Base-by-base conservation (phyloP, 1,140 invertebrate species). In the Temnothorax curvispinosus region DNA sequence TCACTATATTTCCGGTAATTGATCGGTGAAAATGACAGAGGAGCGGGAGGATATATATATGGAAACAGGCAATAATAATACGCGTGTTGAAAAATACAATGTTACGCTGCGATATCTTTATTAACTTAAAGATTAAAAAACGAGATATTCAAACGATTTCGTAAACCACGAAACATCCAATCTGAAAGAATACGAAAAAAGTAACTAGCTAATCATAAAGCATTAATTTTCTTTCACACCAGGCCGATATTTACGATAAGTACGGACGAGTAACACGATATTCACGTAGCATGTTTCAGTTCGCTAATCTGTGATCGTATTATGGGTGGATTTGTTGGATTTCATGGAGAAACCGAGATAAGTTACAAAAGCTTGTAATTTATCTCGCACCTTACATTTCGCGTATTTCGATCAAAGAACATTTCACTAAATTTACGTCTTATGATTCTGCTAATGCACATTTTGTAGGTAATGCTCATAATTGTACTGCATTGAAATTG, bases 81-180 rank as follows among this genome's bases (percentile, higher is more conserved):
- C 72, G 6, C 35, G 15, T 62, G n/a, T 78, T 89, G 56, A 71
- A 87, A 88, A 86, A 87, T 91, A 84, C 76, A 91, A 88, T 60
- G 62, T 87, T 65, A 86, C 27, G 58, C 71, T 87, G 85, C 85
- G 89, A 80, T 89, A 91, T 64, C 52, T 92, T 90, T 91, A 90
- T 91, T 88, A 92, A 91, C 71, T 88, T 91, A 85, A 84, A 91
- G 87, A 91, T 62, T 87, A 87, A 91, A 67, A 89, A 91, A 88
- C 44, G 54, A 74, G 47, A 74, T 88, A 67, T 56, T 87, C 47
- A 52, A 72, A 67, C 41, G 72, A 86, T 89, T 88, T 88, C 41
- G 38, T 88, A 86, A 86, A 56, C 35, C 27, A 15, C 50, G 50
- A 77, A 72, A 77, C 47, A 72, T 86, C 27, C 4, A 41, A 18